Conservation (phyloP, 2,888 invertebrate species). For the Andrena flavipes region DNA sequence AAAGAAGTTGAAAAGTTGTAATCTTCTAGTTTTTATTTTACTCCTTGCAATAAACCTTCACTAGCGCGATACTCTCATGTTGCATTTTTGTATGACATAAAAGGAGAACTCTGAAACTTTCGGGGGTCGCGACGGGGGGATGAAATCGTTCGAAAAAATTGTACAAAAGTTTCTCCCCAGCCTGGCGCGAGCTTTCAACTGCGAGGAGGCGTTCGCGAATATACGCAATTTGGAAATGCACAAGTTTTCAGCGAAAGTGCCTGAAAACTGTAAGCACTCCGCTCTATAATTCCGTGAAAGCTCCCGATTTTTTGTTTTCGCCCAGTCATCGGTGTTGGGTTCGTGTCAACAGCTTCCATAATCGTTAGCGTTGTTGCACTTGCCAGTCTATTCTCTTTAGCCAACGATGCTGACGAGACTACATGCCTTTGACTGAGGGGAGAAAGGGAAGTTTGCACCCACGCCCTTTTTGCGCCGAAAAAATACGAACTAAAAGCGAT, state of each 20-base stretch:
- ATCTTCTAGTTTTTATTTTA: conserved; percentile 8
- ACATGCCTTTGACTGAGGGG: not conserved
- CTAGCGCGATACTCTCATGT: not conserved
- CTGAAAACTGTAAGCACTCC: conserved; percentile 35
- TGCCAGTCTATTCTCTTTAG: not conserved
- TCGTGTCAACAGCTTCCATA: conserved; percentile 16
- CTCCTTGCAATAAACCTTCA: not conserved
- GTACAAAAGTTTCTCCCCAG: conserved; percentile 12
- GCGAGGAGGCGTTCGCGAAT: conserved; percentile 16
- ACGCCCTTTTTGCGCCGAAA: no score
- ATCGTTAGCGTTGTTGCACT: conserved; percentile 19
- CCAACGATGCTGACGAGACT: not conserved
- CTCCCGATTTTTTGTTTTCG: not conserved
- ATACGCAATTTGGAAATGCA: conserved; percentile 42
- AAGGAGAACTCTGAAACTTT: conserved; percentile 28
- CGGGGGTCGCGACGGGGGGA: not conserved
- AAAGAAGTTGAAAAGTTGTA: not conserved
- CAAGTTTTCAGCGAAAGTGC: conserved; percentile 19
- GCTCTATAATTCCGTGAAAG: conserved; percentile 11
- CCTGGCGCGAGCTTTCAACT: conserved; percentile 21
- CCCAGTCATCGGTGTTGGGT: not conserved
- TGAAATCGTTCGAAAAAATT: conserved; percentile 42
- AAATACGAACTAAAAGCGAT: no score
- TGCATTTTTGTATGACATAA: not conserved
- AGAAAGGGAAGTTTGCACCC: not conserved